These are phyloP conservation scores for Sus scrofa DNA, from an alignment of 2,113 vertebrate genomes.

Conservation along the genomic window DNA sequence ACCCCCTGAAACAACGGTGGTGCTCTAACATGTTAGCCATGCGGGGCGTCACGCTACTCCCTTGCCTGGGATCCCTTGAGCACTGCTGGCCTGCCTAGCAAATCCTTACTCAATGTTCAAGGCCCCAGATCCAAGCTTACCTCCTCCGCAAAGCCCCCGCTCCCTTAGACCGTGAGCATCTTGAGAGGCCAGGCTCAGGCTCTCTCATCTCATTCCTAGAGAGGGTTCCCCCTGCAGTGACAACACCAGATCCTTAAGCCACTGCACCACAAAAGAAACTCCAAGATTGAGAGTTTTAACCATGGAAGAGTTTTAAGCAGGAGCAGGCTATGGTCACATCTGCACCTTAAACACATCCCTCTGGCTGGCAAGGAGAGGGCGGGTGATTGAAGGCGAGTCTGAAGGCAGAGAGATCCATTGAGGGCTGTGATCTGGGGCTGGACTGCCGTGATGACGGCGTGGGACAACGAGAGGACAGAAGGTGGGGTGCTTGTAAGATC, in stretches of 20 bases:
- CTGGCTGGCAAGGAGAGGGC: not conserved
- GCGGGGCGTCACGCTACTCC: not conserved
- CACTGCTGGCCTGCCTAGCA: not conserved
- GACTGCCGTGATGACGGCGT: not conserved
- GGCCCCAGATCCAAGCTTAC: not conserved
- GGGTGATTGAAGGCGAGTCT: not conserved
- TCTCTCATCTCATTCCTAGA: not conserved
- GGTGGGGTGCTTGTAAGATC: not conserved
- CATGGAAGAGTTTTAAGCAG: not conserved
- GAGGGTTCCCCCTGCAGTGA: not conserved
- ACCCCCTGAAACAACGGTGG: rapidly evolving
- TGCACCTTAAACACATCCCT: not conserved
- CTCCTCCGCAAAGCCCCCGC: not conserved
- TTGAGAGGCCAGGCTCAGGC: not conserved
- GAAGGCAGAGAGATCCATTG: not conserved
- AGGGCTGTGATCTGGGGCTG: not conserved
- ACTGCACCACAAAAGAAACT: not conserved
- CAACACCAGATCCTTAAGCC: too few relatives aligned
- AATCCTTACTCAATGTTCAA: not conserved
- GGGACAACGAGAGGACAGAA: not conserved
- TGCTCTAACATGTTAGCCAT: not conserved
- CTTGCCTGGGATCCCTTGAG: not conserved
- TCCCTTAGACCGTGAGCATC: rapidly evolving
- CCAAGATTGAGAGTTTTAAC: not conserved
- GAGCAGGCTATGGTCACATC: not conserved